phyloP scores from a whole-genome alignment of 1,140 invertebrate genomes.

The Drosophila littoralis region DNA sequence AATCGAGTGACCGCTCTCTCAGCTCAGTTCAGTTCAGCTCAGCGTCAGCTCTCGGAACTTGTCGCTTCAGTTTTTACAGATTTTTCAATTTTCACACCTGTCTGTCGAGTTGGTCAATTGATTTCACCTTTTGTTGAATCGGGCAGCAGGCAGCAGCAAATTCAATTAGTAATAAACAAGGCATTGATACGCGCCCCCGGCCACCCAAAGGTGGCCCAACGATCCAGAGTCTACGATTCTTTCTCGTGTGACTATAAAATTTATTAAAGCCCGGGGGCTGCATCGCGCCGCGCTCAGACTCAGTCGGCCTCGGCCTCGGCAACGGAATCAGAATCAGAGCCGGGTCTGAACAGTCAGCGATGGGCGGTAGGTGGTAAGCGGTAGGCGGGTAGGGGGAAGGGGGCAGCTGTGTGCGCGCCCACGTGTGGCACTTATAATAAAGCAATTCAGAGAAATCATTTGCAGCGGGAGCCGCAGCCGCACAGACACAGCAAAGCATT shows the following conservation, averaged over 20 bases:
- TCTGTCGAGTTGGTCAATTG: constrained; percentile 42
- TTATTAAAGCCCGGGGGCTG: constrained; percentile 78
- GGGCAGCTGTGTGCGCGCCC: constrained; percentile 8
- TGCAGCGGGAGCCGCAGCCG: constrained; percentile 32
- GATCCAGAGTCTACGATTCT: constrained; percentile 9
- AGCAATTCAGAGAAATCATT: constrained; percentile 81
- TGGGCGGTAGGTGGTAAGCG: too few relatives aligned
- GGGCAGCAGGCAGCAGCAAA: constrained; percentile 47
- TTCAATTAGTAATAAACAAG: constrained; percentile 83
- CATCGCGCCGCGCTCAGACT: constrained; percentile 1
- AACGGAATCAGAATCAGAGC: not conserved
- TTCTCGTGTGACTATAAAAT: constrained; percentile 73
- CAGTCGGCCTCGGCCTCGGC: constrained; percentile 7
- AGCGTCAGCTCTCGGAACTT: constrained; percentile 23
- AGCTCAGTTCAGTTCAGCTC: too few relatives aligned
- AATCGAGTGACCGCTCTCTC: not conserved
- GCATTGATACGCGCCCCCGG: constrained; percentile 56
- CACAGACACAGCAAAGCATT: constrained; percentile 47
- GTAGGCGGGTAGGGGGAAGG: not conserved
- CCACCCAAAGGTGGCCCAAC: not conserved
- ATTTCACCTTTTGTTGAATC: constrained; percentile 49
- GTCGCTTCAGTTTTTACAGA: constrained; percentile 55
- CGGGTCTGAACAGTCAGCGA: not conserved
- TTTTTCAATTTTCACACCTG: constrained; percentile 73
- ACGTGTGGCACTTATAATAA: constrained; percentile 67